Conservation (phyloP, 2,113 vertebrate species). For the Caranx ignobilis region DNA sequence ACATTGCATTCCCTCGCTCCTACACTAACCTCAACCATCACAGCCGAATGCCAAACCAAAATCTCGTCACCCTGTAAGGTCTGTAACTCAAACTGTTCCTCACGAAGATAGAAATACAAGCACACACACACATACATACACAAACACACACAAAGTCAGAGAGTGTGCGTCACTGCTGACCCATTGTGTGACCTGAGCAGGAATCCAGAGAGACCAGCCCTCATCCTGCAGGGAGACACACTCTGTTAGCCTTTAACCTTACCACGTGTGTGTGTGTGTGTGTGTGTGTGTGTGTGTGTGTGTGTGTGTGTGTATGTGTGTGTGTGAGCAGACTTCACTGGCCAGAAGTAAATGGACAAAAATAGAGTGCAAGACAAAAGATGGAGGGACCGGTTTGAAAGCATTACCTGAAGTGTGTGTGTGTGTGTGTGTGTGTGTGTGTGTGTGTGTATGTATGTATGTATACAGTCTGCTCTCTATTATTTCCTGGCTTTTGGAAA, state of each 20-base stretch:
- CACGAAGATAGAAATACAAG: too few relatives aligned
- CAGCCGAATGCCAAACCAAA: too few relatives aligned
- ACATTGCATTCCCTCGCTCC: background rate
- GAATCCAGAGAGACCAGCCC: conserved; percentile 63
- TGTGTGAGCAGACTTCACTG: conserved; percentile 8
- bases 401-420: conserved; percentile 1
- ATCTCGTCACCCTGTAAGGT: too few relatives aligned
- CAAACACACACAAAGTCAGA: conserved; percentile 11
- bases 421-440: background rate
- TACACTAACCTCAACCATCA: too few relatives aligned
- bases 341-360: conserved; percentile 5
- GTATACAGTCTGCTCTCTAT: background rate
- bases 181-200: conserved; percentile 57
- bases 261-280: conserved; percentile 4
- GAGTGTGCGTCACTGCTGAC: conserved; percentile 54
- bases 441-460: conserved; percentile 3
- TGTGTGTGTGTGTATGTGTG: conserved; percentile 17
- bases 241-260: conserved; percentile 43
- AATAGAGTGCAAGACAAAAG: background rate
- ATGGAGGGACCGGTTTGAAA: background rate
- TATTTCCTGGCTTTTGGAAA: conserved; percentile 15
- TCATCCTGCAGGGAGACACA: conserved; percentile 57
- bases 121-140: conserved; percentile 8
- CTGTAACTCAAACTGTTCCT: too few relatives aligned
- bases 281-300: conserved; percentile 23